Conservation (phyloP, 2,113 vertebrate species). For the Melanerpes aurifrons region DNA sequence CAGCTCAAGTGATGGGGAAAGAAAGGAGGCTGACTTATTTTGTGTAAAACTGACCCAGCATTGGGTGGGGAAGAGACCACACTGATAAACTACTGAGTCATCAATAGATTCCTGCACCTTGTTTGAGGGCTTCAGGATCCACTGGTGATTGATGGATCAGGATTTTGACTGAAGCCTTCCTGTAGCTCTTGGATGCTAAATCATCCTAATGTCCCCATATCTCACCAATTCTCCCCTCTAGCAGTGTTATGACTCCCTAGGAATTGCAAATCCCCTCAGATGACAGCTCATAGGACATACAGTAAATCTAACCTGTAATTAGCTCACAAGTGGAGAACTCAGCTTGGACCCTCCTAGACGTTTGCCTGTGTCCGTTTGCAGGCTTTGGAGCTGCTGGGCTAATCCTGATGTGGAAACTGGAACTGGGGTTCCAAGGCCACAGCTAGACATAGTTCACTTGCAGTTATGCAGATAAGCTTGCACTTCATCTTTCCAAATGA, state of each 20-base stretch:
- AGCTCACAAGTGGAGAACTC: not conserved
- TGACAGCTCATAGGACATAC: not conserved
- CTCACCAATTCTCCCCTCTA: not conserved
- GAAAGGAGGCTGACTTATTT: not conserved
- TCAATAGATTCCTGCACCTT: fast-evolving
- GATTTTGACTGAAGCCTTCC: not conserved
- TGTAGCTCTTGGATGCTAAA: not conserved
- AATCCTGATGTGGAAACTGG: conserved; percentile 18
- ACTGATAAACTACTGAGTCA: not conserved
- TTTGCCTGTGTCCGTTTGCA: not conserved
- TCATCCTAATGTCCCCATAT: not conserved
- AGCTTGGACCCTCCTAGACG: not conserved
- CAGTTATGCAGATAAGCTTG: conserved; percentile 35
- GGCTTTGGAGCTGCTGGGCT: not conserved
- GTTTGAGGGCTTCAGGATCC: not conserved
- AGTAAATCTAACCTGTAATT: conserved; percentile 16
- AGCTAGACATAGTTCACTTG: not conserved
- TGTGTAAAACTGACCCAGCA: conserved; percentile 3
- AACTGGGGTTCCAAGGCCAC: conserved; percentile 25
- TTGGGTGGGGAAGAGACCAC: not conserved
- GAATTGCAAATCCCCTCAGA: not conserved
- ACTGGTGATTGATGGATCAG: not conserved
- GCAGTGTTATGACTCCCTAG: not conserved
- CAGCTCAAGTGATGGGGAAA: not conserved
- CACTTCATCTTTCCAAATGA: conserved; percentile 56